Conservation (phyloP, 2,888 invertebrate species). For the Melieria picta region DNA sequence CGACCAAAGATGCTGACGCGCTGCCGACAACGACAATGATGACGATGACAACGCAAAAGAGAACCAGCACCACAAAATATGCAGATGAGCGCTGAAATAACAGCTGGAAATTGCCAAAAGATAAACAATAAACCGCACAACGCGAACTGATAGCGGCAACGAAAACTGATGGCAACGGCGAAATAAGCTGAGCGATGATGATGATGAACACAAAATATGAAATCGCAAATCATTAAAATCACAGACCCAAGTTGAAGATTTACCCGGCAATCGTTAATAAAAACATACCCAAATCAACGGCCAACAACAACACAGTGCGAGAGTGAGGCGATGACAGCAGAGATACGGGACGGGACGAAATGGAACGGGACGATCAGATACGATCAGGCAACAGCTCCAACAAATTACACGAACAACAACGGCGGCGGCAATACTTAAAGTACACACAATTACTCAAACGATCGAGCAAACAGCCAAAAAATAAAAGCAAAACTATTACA, state of each 20-base stretch:
- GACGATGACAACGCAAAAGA: background rate
- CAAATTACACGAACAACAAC: slow-evolving; percentile 7
- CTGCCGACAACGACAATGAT: slow-evolving; percentile 20
- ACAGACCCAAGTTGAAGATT: background rate
- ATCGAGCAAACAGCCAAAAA: too few relatives aligned
- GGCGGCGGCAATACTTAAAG: too few relatives aligned
- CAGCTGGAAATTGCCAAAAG: background rate
- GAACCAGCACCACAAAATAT: too few relatives aligned
- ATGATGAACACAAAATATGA: slow-evolving; percentile 4
- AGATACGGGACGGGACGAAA: background rate
- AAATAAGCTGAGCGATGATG: too few relatives aligned
- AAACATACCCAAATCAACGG: too few relatives aligned
- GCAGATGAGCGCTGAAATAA: background rate
- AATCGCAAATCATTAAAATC: slow-evolving; percentile 32
- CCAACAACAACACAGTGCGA: too few relatives aligned
- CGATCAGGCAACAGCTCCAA: background rate
- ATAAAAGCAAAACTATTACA: too few relatives aligned
- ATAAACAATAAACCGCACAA: background rate
- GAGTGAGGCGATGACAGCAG: too few relatives aligned
- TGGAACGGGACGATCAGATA: background rate
- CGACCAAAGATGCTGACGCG: slow-evolving; percentile 23
- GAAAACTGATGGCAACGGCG: too few relatives aligned
- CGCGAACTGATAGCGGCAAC: too few relatives aligned
- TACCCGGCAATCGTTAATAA: too few relatives aligned
- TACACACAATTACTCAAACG: too few relatives aligned